Conservation (phyloP, 1,140 invertebrate genomes). For the Papilio machaon region DNA sequence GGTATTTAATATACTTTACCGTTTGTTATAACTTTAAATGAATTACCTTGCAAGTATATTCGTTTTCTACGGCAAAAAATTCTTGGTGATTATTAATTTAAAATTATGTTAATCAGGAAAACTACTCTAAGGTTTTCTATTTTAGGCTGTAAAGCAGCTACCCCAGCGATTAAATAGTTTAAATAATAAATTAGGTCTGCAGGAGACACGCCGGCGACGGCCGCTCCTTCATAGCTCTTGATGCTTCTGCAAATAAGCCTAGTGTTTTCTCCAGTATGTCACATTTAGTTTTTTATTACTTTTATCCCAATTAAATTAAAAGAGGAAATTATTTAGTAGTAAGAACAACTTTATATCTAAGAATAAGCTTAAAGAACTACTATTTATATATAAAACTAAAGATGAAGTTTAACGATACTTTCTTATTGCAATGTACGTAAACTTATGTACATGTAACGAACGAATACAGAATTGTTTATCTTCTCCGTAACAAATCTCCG, state of each 20-base stretch:
- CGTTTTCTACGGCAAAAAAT: no score
- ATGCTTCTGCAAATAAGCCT: neutral
- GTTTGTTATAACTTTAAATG: no score
- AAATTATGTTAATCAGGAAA: neutral
- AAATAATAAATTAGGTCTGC: conserved; percentile 16
- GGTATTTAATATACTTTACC: no score
- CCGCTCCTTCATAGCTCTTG: neutral
- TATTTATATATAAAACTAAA: no score
- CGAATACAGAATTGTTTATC: neutral
- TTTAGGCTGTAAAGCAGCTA: neutral
- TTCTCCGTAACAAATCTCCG: neutral
- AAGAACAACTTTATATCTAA: no score
- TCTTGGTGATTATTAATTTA: no score
- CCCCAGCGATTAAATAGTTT: conserved; percentile 10
- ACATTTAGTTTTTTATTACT: neutral
- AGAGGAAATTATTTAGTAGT: no score
- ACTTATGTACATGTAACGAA: neutral
- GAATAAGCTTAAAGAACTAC: no score
- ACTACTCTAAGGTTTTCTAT: neutral
- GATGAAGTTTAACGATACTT: no score
- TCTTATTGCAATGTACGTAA: no score
- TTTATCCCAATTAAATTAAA: no score
- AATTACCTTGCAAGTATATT: no score
- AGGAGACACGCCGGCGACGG: neutral
- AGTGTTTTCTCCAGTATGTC: neutral